These are phyloP conservation scores for Calvadosia cruxmelitensis DNA, from an alignment of 30 jellyfish, hydroid and myxozoan genomes.

Conservation along the genomic window DNA sequence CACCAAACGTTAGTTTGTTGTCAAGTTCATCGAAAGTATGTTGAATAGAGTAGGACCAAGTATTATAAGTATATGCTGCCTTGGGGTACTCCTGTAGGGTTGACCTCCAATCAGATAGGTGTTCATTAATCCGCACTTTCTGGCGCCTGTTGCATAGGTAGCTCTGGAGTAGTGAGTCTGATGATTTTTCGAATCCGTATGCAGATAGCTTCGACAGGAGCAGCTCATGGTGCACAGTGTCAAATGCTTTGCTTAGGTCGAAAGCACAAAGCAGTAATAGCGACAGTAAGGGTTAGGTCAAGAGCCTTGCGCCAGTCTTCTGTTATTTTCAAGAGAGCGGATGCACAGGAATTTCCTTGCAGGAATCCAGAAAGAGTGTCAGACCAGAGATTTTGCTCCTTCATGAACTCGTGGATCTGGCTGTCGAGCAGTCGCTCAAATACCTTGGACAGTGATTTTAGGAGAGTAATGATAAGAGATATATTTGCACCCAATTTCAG, in stretches of 20 bases:
- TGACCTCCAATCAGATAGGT: not conserved
- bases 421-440: not conserved
- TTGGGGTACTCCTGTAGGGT: not conserved
- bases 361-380: not conserved
- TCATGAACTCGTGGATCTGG: not conserved
- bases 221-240: not conserved
- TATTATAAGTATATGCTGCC: too few species aligned
- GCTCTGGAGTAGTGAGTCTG: not conserved
- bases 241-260: not conserved
- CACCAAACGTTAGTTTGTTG: not conserved
- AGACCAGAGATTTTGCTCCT: not conserved
- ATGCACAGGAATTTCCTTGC: not conserved
- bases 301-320: slow-evolving; percentile 1
- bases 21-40: not conserved
- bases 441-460: not conserved
- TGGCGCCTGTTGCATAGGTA: not conserved
- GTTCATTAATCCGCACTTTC: not conserved
- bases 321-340: not conserved
- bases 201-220: not conserved
- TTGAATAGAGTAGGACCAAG: not conserved
- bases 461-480: not conserved
- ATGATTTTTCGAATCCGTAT: not conserved
- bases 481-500: too few species aligned
- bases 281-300: not conserved
- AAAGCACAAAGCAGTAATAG: not conserved